Base-by-base conservation (phyloP, 1,140 invertebrate genomes). In the Drosophila ananassae region DNA sequence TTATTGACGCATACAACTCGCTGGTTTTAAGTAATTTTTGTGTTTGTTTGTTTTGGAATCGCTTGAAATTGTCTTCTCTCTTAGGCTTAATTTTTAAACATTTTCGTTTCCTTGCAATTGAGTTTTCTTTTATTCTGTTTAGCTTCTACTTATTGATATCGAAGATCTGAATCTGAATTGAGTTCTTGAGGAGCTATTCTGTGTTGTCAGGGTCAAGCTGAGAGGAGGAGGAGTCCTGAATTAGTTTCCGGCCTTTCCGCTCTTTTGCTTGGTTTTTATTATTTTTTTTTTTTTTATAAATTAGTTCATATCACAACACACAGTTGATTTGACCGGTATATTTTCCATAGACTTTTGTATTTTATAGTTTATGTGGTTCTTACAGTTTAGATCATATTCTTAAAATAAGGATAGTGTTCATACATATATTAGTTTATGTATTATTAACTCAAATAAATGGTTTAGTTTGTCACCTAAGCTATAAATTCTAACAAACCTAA, bases 271-370 rank as follows among this genome's bases (percentile, higher is more conserved):
- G 44, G 17, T 17, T 17, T 17, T n/a, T n/a, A n/a, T n/a, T n/a
- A n/a, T n/a, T 17, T 0, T 17, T 17, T 17, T 17, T 28, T 28
- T 48, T 57, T 75, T 89, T 89, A 89, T 89, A 87, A 87, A 87
- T 85, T 87, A 89, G 72, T 87, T 90, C 85, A 90, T 90, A 90
- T 90, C 85, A 90, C 85, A 90, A 90, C 85, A 90, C 85, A 87
- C 85, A 90, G 81, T 90, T 90, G 79, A 89, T 87, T 89, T 79
- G 75, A 79, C 83, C 79, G 77, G 68, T 61, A 77, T 84, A 56
- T 64, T 73, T 62, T 74, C 59, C 58, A 81, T 73, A 61, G 56
- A 67, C 66, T 58, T 51, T 59, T 73, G 50, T 69, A 85, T 73
- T 48, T 58, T 75, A 66, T 59, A 48, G 79, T 44, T 37, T 13